Evolutionary conservation across 92 coral and sea anemone species (phyloP).

Genomic region (Meandrina meandrites): DNA sequence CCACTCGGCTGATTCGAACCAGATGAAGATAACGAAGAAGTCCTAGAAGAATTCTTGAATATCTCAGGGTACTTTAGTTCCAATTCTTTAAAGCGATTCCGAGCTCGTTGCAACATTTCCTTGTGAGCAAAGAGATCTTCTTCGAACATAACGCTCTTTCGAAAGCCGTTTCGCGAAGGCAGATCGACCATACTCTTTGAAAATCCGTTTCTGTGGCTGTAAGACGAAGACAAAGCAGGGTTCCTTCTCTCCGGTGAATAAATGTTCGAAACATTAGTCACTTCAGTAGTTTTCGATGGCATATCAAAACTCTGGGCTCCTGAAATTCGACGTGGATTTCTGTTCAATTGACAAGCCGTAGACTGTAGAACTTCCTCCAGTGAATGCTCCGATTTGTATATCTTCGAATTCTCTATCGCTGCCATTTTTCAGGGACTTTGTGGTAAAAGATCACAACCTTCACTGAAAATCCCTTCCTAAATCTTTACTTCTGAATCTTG

Average conservation of each 20-base stretch:
- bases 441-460: background rate
- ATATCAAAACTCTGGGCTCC: constrained; percentile 40
- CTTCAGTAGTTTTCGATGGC: background rate
- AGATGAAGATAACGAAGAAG: constrained; percentile 62
- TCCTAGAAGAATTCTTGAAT: constrained; percentile 68
- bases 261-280: background rate
- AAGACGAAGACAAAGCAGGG: constrained; percentile 3
- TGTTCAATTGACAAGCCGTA: background rate
- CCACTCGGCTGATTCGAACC: constrained; percentile 13
- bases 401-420: background rate
- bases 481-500: background rate
- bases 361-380: constrained; percentile 7
- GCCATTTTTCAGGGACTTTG: background rate
- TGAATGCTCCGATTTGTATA: constrained; percentile 5
- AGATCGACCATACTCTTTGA: constrained; percentile 92
- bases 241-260: constrained; percentile 7
- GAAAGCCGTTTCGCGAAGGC: constrained; percentile 33
- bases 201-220: constrained; percentile 67
- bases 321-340: constrained; percentile 29
- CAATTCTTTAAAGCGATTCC: constrained; percentile 80
- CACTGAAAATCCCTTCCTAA: background rate
- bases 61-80: constrained; percentile 92
- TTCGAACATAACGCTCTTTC: constrained; percentile 79
- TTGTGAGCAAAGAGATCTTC: constrained; percentile 85
- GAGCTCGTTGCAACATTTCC: constrained; percentile 82